Evolutionary conservation across 2,888 invertebrate genomes (phyloP), one percentile per base, ranked within the genome.

Genomic region (Sarcophaga carnaria): DNA sequence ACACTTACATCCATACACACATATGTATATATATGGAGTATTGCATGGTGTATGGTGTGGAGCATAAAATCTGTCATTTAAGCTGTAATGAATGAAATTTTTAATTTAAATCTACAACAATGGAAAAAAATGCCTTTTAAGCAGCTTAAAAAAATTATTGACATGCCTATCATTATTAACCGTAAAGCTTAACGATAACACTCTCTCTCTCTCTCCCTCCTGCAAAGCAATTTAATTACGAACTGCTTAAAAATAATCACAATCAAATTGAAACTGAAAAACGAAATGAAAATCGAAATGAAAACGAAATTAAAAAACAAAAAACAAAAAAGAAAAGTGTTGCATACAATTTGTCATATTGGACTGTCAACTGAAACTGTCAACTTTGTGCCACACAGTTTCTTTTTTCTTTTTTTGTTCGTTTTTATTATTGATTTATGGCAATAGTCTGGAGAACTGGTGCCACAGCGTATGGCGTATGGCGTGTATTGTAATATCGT

Each of bases 381-480:
- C 85, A 81, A 64, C 22, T 77, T 81, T 64, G 62, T 62, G 47
- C 54, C 76, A 77, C 37, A 37, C 37, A 8, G 8, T 37, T 37
- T 37, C 4, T 20, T 37, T 37, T 0, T 37, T 37, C 1, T 37
- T 10, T 37, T 8, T 37, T 27, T 80, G 72, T 77, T 83, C 49
- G 49, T 76, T 76, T 76, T 74, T 75, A 62, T 80, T 79, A 86
- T 86, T 86, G 85, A 86, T 86, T 86, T 86, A 83, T 86, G 20
- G 22, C 70, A 47, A 37, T 54, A 80, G 70, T 60, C 69, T 59
- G 63, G 59, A 66, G 75, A 17, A 59, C 47, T 76, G 80, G 70
- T 63, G 76, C 70, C 69, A 25, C 63, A 49, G 45, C 59, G 60
- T 66, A 59, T 12, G 20, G 45, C 54, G 70, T 27, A 37, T 37